A percentile compares a stretch with the other conserved stretches of the same genome.
Conservation (phyloP, 2,113 vertebrate species). For the Antechinus flavipes region DNA sequence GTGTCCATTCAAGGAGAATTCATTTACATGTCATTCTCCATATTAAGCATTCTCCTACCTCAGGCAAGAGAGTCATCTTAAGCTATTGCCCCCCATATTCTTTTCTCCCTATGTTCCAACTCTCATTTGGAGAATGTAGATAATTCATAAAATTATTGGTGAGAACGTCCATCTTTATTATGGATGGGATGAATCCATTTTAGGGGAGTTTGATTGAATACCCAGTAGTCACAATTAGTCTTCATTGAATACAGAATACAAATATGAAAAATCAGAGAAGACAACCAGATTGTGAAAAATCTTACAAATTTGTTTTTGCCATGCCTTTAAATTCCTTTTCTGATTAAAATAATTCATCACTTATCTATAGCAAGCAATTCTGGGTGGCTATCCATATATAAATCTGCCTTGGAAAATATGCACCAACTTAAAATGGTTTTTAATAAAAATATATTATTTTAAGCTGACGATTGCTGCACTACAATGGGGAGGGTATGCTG, state of each 20-base stretch:
- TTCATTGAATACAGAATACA: slow-evolving; percentile 73
- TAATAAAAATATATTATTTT: slow-evolving; percentile 81
- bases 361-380: slow-evolving; percentile 71
- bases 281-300: slow-evolving; percentile 78
- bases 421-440: slow-evolving; percentile 70
- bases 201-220: slow-evolving; percentile 58
- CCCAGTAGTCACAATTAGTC: slow-evolving; percentile 62
- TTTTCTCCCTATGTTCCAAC: not conserved
- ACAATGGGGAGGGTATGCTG: slow-evolving; percentile 34
- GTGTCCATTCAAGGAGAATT: not conserved
- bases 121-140: not conserved
- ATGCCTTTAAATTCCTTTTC: slow-evolving; percentile 78
- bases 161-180: slow-evolving; percentile 48
- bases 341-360: slow-evolving; percentile 83
- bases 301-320: slow-evolving; percentile 76
- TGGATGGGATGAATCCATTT: slow-evolving; percentile 21
- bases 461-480: slow-evolving; percentile 58
- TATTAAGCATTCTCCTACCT: not conserved
- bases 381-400: slow-evolving; percentile 62
- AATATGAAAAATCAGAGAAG: slow-evolving; percentile 69
- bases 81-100: not conserved
- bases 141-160: not conserved
- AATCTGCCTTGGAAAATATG: slow-evolving; percentile 66
- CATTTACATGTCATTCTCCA: not conserved
- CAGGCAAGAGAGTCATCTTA: not conserved